Evolutionary conservation across 1,140 invertebrate species (phyloP).

Genomic region (Proales similis): DNA sequence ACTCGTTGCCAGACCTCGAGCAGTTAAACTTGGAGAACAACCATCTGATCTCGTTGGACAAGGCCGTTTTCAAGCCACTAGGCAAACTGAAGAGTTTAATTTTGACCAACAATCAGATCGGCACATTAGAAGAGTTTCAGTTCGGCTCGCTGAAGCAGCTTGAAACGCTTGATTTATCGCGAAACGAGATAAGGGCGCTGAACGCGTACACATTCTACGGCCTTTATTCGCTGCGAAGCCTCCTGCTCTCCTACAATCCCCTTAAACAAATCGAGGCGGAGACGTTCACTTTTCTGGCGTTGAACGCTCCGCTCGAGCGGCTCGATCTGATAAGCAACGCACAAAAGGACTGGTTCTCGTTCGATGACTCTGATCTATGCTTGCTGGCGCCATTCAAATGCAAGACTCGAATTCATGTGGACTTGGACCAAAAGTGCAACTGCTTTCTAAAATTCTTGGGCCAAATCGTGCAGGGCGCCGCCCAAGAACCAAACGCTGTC

Average conservation of each 20-base stretch:
- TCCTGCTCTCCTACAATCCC: slow-evolving; percentile 18
- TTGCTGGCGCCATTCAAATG: slow-evolving; percentile 32
- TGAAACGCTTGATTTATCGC: slow-evolving; percentile 3
- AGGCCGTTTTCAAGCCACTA: not conserved
- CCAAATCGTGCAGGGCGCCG: not conserved
- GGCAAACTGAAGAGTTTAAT: not conserved
- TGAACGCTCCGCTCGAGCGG: slow-evolving; percentile 4
- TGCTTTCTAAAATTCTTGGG: slow-evolving; percentile 38
- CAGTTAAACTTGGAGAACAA: not conserved
- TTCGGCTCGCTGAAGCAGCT: slow-evolving; percentile 4
- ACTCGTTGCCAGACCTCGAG: slow-evolving; percentile 18
- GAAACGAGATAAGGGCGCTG: not conserved
- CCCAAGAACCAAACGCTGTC: not conserved
- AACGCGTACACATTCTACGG: slow-evolving; percentile 8
- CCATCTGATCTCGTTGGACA: not conserved
- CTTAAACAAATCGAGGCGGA: slow-evolving; percentile 13
- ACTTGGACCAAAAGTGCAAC: slow-evolving; percentile 24
- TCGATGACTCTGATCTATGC: slow-evolving; percentile 25
- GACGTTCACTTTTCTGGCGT: not conserved
- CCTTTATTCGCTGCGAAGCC: not conserved
- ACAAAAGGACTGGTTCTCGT: slow-evolving; percentile 27
- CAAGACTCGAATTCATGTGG: slow-evolving; percentile 11
- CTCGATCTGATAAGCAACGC: slow-evolving; percentile 12
- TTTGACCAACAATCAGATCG: slow-evolving; percentile 1
- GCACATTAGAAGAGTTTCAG: not conserved